phyloP scores from a whole-genome alignment of 1,140 invertebrate species.

The Temnothorax nylanderi region DNA sequence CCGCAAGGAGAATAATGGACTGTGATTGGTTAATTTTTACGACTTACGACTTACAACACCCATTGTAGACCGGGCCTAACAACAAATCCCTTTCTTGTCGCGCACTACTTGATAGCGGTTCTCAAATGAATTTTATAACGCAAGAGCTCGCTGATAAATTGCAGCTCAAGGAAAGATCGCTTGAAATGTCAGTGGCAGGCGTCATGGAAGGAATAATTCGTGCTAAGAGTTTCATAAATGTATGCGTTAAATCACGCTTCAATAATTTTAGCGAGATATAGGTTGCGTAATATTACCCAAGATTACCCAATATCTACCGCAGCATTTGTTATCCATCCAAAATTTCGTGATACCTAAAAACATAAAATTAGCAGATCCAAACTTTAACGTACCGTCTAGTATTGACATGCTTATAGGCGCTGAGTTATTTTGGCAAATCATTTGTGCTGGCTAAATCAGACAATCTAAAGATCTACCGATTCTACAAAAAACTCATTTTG shows the following conservation, averaged over 20 bases:
- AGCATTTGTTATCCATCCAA: not conserved
- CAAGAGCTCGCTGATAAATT: not conserved
- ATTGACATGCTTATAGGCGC: slow-evolving; percentile 8
- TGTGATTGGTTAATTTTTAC: too few relatives aligned
- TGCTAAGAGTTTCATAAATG: not conserved
- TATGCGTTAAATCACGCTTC: not conserved
- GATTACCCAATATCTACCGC: not conserved
- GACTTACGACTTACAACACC: too few relatives aligned
- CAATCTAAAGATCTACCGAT: not conserved
- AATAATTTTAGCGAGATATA: not conserved
- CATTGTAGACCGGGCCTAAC: too few relatives aligned
- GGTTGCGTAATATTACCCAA: not conserved
- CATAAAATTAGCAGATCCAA: not conserved
- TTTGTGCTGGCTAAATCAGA: not conserved
- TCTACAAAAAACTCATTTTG: not conserved
- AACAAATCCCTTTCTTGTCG: not conserved
- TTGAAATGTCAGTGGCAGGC: not conserved
- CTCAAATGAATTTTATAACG: not conserved
- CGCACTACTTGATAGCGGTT: not conserved
- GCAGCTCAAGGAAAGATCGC: too few relatives aligned
- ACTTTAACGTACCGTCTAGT: not conserved
- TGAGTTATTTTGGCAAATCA: not conserved
- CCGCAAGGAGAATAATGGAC: too few relatives aligned
- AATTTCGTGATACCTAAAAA: not conserved
- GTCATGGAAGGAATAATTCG: not conserved